These are phyloP conservation scores for Cecropterus lyciades DNA, from an alignment of 1,140 invertebrate genomes.

Conservation along the genomic window DNA sequence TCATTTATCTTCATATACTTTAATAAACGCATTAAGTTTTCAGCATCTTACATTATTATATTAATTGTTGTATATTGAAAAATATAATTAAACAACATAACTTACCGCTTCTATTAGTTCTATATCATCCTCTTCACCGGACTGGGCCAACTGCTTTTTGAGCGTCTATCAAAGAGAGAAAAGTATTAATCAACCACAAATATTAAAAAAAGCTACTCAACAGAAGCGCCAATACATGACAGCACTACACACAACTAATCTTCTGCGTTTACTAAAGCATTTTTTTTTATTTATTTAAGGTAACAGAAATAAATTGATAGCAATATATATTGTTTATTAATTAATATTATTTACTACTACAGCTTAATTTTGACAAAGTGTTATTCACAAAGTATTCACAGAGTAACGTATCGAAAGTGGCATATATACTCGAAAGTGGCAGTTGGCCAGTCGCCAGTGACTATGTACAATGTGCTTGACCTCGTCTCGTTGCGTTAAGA, in stretches of 20 bases:
- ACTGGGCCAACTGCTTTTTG: constrained; percentile 69
- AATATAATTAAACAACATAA: constrained; percentile 10
- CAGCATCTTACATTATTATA: too few relatives aligned
- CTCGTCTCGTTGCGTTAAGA: constrained; percentile 4
- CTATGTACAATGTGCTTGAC: constrained; percentile 24
- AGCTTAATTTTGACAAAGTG: constrained; percentile 6
- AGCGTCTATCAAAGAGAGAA: constrained; percentile 58
- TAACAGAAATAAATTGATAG: constrained; percentile 6
- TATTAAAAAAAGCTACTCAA: not conserved
- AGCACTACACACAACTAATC: constrained; percentile 6
- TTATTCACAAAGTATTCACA: constrained; percentile 12
- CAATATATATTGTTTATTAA: not conserved
- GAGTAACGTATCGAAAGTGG: not conserved
- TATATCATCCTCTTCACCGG: constrained; percentile 69
- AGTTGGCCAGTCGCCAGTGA: not conserved
- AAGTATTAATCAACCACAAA: not conserved
- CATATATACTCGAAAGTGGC: too few relatives aligned
- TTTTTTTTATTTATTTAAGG: not conserved
- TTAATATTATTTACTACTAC: constrained; percentile 2
- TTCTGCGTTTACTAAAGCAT: constrained; percentile 18
- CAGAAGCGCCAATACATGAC: constrained; percentile 4
- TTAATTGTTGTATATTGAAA: too few relatives aligned
- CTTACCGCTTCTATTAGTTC: constrained; percentile 66
- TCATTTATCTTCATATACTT: too few relatives aligned
- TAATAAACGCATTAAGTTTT: too few relatives aligned